Percentiles rank a stretch among this genome's conserved stretches.
Evolutionary conservation across 2,113 vertebrate species (phyloP).

Genomic region (human): DNA sequence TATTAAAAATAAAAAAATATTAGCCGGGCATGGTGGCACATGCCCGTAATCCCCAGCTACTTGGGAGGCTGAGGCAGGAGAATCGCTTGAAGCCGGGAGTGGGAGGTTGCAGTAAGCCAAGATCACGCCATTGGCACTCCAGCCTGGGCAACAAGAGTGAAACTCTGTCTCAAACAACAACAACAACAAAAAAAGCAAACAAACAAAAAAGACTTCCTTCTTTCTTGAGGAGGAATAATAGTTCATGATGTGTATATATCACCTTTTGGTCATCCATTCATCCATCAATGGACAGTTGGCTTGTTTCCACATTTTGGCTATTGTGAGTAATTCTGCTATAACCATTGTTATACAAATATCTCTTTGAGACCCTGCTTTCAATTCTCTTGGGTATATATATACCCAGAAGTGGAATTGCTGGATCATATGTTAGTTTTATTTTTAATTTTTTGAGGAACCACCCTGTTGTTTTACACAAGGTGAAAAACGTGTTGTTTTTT

Average conservation of each 20-base stretch:
- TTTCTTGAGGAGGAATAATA: background rate
- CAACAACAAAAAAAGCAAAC: too few species aligned
- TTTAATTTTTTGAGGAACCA: background rate
- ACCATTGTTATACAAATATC: too few species aligned
- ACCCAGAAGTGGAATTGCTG: background rate
- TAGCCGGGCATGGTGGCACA: too few species aligned
- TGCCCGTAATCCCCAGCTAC: too few species aligned
- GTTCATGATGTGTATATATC: background rate
- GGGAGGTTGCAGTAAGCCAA: too few species aligned
- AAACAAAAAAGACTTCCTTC: background rate
- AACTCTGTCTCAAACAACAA: too few species aligned
- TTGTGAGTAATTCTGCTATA: background rate
- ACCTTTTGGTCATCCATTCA: background rate
- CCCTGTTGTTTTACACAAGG: fast-evolving
- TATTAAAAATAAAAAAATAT: too few species aligned
- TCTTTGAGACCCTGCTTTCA: background rate
- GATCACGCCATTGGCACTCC: too few species aligned
- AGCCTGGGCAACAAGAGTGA: too few species aligned
- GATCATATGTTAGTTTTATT: background rate
- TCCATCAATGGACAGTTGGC: background rate
- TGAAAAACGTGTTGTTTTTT: too few species aligned
- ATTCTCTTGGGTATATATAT: background rate
- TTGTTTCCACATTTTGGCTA: background rate
- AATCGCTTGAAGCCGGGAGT: too few species aligned
- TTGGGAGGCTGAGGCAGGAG: too few species aligned